Evolutionary conservation across 1,140 invertebrate species (phyloP).

Genomic region (Carposina sasakii): DNA sequence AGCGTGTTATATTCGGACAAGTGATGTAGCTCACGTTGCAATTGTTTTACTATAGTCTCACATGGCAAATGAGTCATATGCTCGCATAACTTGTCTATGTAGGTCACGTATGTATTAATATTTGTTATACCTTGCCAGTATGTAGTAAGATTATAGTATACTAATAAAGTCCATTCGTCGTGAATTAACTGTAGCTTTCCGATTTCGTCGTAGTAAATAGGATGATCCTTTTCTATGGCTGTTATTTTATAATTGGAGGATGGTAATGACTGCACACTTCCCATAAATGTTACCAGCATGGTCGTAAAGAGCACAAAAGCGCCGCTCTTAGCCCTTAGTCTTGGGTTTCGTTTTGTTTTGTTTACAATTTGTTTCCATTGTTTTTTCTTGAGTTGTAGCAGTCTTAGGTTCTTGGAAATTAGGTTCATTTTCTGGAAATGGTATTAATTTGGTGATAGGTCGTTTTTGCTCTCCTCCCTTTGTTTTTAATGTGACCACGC

Average conservation of each 20-base stretch:
- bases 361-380: too few species aligned
- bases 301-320: too few species aligned
- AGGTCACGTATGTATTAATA: not conserved
- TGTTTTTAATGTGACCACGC: conserved; percentile 12
- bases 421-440: not conserved
- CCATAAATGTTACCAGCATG: not conserved
- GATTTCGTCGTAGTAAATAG: conserved; percentile 2
- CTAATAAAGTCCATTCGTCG: not conserved
- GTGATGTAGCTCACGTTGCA: conserved; percentile 3
- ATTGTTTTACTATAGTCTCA: not conserved
- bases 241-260: not conserved
- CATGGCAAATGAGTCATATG: not conserved
- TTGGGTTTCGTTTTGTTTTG: too few species aligned
- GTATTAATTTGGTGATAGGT: conserved; percentile 1
- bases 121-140: not conserved
- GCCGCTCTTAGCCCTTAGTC: too few species aligned
- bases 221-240: not conserved
- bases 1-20: not conserved
- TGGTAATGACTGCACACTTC: not conserved
- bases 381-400: too few species aligned
- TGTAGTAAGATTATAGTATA: conserved; percentile 1
- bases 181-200: not conserved
- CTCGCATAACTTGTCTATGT: not conserved
- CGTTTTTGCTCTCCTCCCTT: not conserved
- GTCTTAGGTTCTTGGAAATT: too few species aligned